Evolutionary conservation across 2,888 invertebrate genomes (phyloP), one percentile per base, ranked within the genome.

Genomic region (Nephrotoma flavescens): DNA sequence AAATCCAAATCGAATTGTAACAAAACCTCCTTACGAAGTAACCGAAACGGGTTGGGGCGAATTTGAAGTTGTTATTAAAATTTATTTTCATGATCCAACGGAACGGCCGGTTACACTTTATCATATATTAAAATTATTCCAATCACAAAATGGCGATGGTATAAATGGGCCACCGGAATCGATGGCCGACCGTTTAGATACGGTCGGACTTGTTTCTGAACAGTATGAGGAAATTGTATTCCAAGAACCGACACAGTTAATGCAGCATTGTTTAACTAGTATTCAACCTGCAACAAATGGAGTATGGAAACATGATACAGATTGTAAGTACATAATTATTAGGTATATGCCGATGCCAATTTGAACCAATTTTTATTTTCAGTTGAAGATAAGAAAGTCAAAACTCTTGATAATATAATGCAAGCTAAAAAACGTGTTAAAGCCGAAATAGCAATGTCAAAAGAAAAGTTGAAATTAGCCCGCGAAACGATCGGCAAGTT

Each of bases 21-120:
- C 97, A 0, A 97, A 98, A 90, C 98, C 98, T 0, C 99, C 99
- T 0, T 99, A 98, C 90, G 99, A 99, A 92, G 95, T 99, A 6
- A 97, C 97, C 0, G 99, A 99, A 92, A 99, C 99, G 0, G 99
- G 99, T 1, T 99, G 99, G 99, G 99, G 99, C 88, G 99, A 99
- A 92, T 99, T 99, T 91, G 99, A 99, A 92, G 97, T 99, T 88
- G 96, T 97, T 47, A 98, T 99, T 87, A 99, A 99, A 91, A 97
- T 99, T 88, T 98, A 97, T 91, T 99, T 99, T 89, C 96, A 97
- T 90, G 99, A 99, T 93, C 97, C 97, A 0, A 98, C 97, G 90
- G 99, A 90, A 87, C 93, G 94, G 0, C 93, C 98, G 95, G 97
- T 98, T 0, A 98, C 98, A 0, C 93, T 99, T 88, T 98, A 98